These are phyloP conservation scores for Aptenodytes patagonicus DNA, from an alignment of 2,113 vertebrate genomes.

Conservation along the genomic window DNA sequence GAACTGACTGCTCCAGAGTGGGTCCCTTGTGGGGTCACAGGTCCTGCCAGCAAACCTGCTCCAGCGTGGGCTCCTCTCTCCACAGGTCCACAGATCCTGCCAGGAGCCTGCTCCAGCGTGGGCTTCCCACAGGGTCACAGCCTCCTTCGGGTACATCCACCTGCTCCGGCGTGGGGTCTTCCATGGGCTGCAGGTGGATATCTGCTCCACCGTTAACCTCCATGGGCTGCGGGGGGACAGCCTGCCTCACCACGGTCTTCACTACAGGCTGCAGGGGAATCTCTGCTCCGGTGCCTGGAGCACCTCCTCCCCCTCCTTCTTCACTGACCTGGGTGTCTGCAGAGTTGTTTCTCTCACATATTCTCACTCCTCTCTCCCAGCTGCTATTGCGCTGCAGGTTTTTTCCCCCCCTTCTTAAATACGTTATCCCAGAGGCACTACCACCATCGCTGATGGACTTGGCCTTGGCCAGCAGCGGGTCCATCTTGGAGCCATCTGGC, in stretches of 20 bases:
- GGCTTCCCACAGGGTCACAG: background rate
- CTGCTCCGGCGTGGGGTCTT: background rate
- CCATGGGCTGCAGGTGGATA: background rate
- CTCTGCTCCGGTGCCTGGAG: background rate
- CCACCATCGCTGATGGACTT: fast-evolving
- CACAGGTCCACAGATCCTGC: background rate
- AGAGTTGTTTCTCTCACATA: background rate
- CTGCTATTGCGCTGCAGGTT: background rate
- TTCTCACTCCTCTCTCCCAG: background rate
- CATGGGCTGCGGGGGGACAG: background rate
- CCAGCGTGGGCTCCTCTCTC: fast-evolving
- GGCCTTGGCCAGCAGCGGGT: fast-evolving
- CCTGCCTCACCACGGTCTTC: background rate
- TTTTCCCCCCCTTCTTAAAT: background rate
- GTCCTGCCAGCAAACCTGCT: background rate
- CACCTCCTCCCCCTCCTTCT: background rate
- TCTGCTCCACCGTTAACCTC: background rate
- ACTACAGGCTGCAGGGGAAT: background rate
- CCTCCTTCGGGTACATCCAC: background rate
- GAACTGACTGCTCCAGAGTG: background rate
- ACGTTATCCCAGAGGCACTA: fast-evolving
- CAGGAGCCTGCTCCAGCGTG: fast-evolving
- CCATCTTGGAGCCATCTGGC: background rate
- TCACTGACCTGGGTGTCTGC: background rate
- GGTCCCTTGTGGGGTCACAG: no score